phyloP scores from a whole-genome alignment of 2,113 vertebrate species.

The Rynchops niger region DNA sequence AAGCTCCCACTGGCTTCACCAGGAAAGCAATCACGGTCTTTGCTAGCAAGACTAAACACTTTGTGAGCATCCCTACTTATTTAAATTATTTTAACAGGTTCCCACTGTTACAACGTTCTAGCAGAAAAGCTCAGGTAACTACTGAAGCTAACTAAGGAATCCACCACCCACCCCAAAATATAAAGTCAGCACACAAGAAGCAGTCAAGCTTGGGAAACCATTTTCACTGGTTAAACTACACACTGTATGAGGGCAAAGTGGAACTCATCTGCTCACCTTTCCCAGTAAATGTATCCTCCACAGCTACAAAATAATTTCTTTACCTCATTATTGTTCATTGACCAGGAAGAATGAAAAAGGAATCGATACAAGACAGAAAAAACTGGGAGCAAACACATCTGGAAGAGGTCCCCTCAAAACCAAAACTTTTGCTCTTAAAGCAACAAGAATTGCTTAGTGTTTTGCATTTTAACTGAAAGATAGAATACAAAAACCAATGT shows the following conservation, averaged over 20 bases:
- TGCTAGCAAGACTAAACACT: slow-evolving; percentile 8
- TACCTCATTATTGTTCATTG: not conserved
- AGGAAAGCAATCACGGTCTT: not conserved
- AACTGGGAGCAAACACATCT: slow-evolving; percentile 19
- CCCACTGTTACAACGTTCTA: slow-evolving; percentile 30
- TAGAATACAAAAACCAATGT: not conserved
- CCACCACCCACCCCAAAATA: slow-evolving; percentile 30
- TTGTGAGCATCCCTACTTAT: slow-evolving; percentile 29
- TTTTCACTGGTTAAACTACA: slow-evolving; percentile 41
- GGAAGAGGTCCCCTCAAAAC: not conserved
- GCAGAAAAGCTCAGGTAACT: slow-evolving; percentile 61
- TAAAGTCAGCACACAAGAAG: slow-evolving; percentile 39
- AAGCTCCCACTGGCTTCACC: not conserved
- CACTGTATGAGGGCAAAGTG: slow-evolving; percentile 39
- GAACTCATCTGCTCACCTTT: slow-evolving; percentile 51
- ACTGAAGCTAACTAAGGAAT: slow-evolving; percentile 53
- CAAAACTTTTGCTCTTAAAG: not conserved
- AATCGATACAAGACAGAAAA: slow-evolving; percentile 9
- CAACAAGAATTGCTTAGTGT: slow-evolving; percentile 2
- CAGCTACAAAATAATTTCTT: slow-evolving; percentile 5
- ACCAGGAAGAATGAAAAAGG: slow-evolving; percentile 14
- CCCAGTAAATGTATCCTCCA: not conserved
- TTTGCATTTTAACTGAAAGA: slow-evolving; percentile 16
- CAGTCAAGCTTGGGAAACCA: slow-evolving; percentile 37
- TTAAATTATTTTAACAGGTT: slow-evolving; percentile 14